A percentile compares a stretch with the other conserved stretches of the same genome.
phyloP scores from a whole-genome alignment of 35 echinoderm and acorn worm species.

The Heliocidaris tuberculata region DNA sequence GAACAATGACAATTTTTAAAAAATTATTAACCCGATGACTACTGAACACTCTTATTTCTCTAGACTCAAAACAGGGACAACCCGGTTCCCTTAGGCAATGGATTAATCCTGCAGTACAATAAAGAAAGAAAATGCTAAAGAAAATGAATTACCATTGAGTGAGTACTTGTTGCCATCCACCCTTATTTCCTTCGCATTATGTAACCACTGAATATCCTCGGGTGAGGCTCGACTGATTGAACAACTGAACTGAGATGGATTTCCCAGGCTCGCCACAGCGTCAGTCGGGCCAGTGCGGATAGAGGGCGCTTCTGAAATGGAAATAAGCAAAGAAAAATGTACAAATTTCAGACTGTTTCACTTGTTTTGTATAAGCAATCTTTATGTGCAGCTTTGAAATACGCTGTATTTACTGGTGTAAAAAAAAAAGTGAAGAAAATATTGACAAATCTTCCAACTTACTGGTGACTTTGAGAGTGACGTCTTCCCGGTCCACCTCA shows the following conservation, averaged over 20 bases:
- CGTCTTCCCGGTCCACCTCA: slow-evolving; percentile 13
- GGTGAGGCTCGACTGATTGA: slow-evolving; percentile 54
- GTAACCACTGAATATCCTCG: slow-evolving; percentile 71
- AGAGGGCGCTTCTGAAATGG: slow-evolving; percentile 57
- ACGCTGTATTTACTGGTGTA: background rate
- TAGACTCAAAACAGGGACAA: no score
- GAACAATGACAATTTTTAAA: no score
- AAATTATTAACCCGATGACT: no score
- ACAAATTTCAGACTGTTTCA: background rate
- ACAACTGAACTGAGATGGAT: slow-evolving; percentile 71
- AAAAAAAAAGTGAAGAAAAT: background rate
- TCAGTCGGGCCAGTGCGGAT: slow-evolving; percentile 73
- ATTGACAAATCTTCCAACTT: slow-evolving; percentile 38
- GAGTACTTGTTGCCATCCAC: slow-evolving; percentile 60
- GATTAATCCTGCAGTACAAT: background rate
- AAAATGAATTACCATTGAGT: background rate
- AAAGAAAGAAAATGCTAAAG: background rate
- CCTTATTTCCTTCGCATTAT: slow-evolving; percentile 59
- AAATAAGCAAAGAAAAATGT: background rate
- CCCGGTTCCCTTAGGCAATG: no score
- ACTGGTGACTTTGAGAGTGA: slow-evolving; percentile 76
- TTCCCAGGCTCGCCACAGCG: slow-evolving; percentile 47
- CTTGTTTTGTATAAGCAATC: background rate
- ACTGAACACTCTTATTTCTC: no score
- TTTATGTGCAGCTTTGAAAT: background rate